phyloP scores from a whole-genome alignment of 2,888 invertebrate species.

The Halictus quadricinctus region DNA sequence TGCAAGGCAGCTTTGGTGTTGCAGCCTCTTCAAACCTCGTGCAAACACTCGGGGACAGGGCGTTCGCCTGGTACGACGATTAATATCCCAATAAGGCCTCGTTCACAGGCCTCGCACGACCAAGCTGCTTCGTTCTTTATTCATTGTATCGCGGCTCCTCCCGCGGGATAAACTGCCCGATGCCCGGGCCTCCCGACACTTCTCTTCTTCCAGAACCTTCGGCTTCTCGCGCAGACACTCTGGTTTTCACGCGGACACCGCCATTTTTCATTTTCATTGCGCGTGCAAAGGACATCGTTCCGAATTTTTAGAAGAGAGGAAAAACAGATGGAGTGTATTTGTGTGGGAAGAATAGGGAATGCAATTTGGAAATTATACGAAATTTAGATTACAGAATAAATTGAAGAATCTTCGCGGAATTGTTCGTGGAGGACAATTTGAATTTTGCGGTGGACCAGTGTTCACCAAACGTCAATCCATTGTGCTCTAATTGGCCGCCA shows the following conservation, averaged over 20 bases:
- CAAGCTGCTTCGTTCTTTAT: conserved; percentile 70
- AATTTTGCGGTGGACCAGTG: background rate
- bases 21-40: conserved; percentile 73
- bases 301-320: background rate
- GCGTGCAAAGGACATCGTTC: background rate
- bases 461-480: background rate
- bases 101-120: conserved; percentile 57
- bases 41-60: conserved; percentile 73
- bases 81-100: conserved; percentile 74
- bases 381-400: no score
- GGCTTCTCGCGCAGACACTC: background rate
- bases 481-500: background rate
- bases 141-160: conserved; percentile 64
- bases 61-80: conserved; percentile 71
- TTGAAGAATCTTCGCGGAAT: background rate
- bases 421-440: background rate
- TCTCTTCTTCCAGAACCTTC: conserved; percentile 19
- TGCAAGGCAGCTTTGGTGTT: conserved; percentile 69
- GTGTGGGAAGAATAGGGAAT: no score
- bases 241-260: background rate
- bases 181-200: conserved; percentile 48
- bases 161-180: conserved; percentile 66
- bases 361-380: background rate
- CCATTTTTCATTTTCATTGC: background rate
- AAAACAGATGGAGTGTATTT: no score